Evolutionary conservation across 2,113 vertebrate species (phyloP), one percentile per base, ranked within the genome.

Genomic region (Bucco capensis): DNA sequence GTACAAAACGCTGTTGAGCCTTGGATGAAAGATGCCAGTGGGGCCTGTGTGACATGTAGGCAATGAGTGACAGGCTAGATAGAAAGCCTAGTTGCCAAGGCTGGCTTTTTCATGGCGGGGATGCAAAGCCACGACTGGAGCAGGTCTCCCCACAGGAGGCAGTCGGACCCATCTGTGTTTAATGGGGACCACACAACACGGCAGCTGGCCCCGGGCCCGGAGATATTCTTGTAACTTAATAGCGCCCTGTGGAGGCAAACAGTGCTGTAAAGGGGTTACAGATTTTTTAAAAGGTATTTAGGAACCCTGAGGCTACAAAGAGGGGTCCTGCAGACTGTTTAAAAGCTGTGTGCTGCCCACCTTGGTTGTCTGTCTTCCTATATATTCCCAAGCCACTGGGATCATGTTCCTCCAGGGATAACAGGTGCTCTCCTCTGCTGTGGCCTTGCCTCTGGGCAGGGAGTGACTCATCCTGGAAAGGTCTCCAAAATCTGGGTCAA

Each of bases 201-300:
- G 75, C 79, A 62, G 85, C 93, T 94, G 94, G 94, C 93, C 82
- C 67, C 1, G 0, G 78, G 85, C 93, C 94, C 44, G 1, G 91
- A 66, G 89, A 85, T 93, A 82, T 12, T 83, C 67, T 91, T 82
- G 93, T 85, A 91, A 91, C 64, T 92, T 94, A 87, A 92, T 76
- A 85, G 79, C 4, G 0, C 47, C 87, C 93, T 83, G 82, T 4
- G 5, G 93, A 92, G 89, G 66, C 58, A 61, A 76, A 23, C 58
- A n/a, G 62, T 27, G 54, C 81, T 73, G 33, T 88, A 88, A 84
- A 89, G 80, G 47, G 72, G 67, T n/a, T 71, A 44, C 56, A 28
- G 72, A 70, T 79, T 56, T 90, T 57, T 83, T 28, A 31, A 92
- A 85, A 88, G 87, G 42, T 73, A 51, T 70, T 79, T 83, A 62